Percentiles rank a stretch among this genome's conserved stretches.
Evolutionary conservation across 2,797 vertebrate species (phyloP).

Genomic region (Glyptemys insculpta): DNA sequence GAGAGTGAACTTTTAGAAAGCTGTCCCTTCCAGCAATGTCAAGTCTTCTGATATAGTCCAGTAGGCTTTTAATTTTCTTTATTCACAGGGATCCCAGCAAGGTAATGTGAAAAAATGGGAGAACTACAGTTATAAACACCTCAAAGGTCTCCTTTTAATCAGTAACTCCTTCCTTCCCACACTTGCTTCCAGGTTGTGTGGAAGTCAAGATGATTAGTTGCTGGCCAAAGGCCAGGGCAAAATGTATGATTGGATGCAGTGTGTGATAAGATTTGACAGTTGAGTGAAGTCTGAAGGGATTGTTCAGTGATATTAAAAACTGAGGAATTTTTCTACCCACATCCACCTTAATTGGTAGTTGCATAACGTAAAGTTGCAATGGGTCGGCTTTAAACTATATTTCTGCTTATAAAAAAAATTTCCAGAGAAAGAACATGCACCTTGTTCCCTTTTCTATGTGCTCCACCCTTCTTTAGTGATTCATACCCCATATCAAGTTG

Average conservation of each 20-base stretch:
- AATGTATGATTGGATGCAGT: neutral
- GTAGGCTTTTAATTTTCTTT: neutral
- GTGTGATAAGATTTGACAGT: slow-evolving; percentile 21
- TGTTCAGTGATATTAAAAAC: slow-evolving; percentile 41
- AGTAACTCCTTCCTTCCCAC: neutral
- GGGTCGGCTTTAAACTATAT: neutral
- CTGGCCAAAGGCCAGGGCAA: neutral
- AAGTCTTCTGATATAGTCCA: neutral
- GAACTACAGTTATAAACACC: neutral
- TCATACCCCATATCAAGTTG: fast-evolving
- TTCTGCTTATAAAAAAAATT: neutral
- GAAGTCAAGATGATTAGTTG: slow-evolving; percentile 9
- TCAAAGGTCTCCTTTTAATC: neutral
- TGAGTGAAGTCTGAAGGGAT: slow-evolving; percentile 55
- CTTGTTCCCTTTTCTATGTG: neutral
- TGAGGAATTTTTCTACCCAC: neutral
- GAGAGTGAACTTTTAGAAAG: slow-evolving; percentile 6
- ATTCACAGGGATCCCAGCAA: neutral
- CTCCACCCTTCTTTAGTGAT: neutral
- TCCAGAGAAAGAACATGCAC: neutral
- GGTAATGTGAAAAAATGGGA: neutral
- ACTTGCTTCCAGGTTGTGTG: neutral
- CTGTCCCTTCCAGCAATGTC: neutral
- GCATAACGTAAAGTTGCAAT: neutral
- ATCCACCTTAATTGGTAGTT: slow-evolving; percentile 11